Evolutionary conservation across 2,113 vertebrate species (phyloP).

Genomic region (Andinoacara biseriatus): DNA sequence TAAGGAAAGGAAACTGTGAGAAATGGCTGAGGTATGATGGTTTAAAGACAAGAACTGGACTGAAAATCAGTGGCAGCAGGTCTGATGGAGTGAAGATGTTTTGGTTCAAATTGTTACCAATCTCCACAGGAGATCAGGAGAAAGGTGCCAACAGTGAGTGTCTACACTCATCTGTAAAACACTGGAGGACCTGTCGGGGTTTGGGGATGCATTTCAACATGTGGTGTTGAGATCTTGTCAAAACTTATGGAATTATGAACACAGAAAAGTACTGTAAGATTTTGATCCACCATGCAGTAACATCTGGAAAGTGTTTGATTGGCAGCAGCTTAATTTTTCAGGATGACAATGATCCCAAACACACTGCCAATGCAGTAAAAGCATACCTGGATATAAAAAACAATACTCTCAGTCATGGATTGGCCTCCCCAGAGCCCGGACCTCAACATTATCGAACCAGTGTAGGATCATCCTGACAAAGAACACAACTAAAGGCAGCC

Average conservation of each 20-base stretch:
- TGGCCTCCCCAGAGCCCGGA: not conserved
- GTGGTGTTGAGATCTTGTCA: too few species aligned
- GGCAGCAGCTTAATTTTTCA: too few species aligned
- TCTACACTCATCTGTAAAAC: too few species aligned
- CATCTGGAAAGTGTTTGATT: too few species aligned
- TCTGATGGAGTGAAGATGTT: not conserved
- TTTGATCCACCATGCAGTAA: too few species aligned
- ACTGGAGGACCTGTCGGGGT: not conserved
- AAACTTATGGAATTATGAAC: too few species aligned
- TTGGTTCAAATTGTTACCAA: not conserved
- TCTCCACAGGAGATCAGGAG: not conserved
- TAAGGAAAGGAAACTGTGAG: not conserved
- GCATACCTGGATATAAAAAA: not conserved
- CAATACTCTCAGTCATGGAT: not conserved
- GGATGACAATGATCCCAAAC: too few species aligned
- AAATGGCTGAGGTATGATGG: not conserved
- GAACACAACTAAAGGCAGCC: not conserved
- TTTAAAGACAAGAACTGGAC: not conserved
- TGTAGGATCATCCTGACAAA: not conserved
- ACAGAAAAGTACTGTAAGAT: too few species aligned
- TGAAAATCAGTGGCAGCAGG: not conserved
- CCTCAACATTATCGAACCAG: not conserved
- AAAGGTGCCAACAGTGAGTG: not conserved
- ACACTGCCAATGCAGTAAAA: not conserved
- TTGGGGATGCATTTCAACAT: not conserved